Evolutionary conservation across 2,888 invertebrate genomes (phyloP), one percentile per base, ranked within the genome.

Genomic region (Leptinotarsa tumamoca): DNA sequence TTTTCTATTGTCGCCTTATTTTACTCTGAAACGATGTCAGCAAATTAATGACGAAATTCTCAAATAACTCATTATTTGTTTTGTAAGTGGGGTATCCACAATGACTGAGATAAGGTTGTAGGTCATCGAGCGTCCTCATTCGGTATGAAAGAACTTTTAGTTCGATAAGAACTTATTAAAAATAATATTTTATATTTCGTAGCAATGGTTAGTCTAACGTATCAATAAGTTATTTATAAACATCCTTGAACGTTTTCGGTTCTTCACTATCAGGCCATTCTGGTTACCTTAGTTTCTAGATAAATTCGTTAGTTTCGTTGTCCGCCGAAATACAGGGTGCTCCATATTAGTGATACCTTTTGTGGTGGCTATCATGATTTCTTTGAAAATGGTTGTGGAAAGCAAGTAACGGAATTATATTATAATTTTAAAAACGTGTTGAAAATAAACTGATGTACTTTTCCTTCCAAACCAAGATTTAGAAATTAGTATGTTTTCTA

Each of bases 101-200:
- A 63, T 17, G 63, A 5, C 63, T n/a, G 63, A 77, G 78, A 78
- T 78, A 78, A 78, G 75, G 68, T 75, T 75, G 66, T 78, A 75
- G 78, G 78, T 75, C 78, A 78, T 68, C 63, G 71, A 67, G 33
- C 52, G 71, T 71, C 49, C 78, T 70, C 68, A 66, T 75, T 78
- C 43, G 27, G 43, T 58, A 78, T 14, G 58, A 58, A 58, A 67
- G 69, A 51, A 67, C 67, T 72, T 67, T 52, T 71, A 70, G 58
- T 58, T 18, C 17, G 70, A 70, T 70, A 70, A 70, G 58, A 56
- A 70, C 18, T 23, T 56, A 69, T 58, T 58, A 58, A 58, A 58
- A 58, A 23, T 58, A 23, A 43, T 43, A 17, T 63, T 63, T 63
- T 43, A 33, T 33, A 63, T 43, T 63, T 63, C 43, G 33, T 43